Conservation (phyloP, 1,140 invertebrate genomes). For the Drosophila baimaii region DNA sequence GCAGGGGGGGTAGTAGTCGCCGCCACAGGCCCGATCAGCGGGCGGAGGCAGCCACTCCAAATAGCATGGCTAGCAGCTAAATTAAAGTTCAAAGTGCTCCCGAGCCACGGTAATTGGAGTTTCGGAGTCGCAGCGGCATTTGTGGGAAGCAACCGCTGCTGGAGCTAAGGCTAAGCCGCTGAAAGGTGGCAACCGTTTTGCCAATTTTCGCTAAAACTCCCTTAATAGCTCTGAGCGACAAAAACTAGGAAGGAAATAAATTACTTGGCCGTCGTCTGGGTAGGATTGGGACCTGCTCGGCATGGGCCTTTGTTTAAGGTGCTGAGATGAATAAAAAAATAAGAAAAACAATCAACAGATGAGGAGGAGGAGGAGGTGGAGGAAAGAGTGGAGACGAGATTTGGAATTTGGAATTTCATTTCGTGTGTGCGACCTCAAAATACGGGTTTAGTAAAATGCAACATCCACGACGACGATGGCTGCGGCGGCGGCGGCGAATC, state of each 20-base stretch:
- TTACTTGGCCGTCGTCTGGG: constrained; percentile 49
- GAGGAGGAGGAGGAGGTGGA: constrained; percentile 4
- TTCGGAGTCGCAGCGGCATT: constrained; percentile 18
- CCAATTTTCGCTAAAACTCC: constrained; percentile 66
- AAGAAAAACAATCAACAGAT: constrained; percentile 1
- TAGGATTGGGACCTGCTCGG: constrained; percentile 41
- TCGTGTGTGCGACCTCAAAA: constrained; percentile 59
- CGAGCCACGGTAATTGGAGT: constrained; percentile 62
- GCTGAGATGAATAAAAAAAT: constrained; percentile 11
- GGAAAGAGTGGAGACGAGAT: constrained; percentile 19
- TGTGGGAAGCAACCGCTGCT: constrained; percentile 55
- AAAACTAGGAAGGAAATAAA: constrained; percentile 81
- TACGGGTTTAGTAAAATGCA: constrained; percentile 57
- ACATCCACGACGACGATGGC: too few relatives aligned
- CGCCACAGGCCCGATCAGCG: constrained; percentile 44
- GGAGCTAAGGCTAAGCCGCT: constrained; percentile 2
- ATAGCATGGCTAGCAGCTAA: constrained; percentile 33
- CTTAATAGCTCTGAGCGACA: constrained; percentile 72
- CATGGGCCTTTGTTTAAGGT: constrained; percentile 33
- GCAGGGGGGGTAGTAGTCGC: constrained; percentile 69
- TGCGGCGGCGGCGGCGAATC: constrained; percentile 4
- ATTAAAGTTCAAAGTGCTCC: constrained; percentile 76
- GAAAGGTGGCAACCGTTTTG: constrained; percentile 72
- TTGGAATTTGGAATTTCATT: constrained; percentile 53
- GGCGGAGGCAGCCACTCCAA: constrained; percentile 10